Conservation (phyloP, 2,888 invertebrate species). For the Camptogramma bilineatum region DNA sequence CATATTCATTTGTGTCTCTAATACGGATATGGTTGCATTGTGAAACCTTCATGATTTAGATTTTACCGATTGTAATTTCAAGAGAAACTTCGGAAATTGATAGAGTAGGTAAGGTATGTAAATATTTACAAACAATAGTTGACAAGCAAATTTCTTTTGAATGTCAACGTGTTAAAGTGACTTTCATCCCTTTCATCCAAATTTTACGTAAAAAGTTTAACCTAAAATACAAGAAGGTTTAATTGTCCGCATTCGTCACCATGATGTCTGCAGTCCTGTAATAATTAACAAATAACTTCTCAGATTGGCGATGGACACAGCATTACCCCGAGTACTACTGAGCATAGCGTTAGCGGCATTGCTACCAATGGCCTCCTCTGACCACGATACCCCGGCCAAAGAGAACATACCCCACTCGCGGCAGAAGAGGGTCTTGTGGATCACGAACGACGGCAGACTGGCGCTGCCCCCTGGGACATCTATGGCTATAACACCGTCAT, state of each 20-base stretch:
- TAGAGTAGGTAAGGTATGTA: not conserved
- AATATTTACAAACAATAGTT: slow-evolving; percentile 20
- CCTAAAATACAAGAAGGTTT: not conserved
- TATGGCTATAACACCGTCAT: slow-evolving; percentile 91
- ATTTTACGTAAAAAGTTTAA: not conserved
- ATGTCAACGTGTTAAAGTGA: slow-evolving; percentile 2
- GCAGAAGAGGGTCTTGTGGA: slow-evolving; percentile 93
- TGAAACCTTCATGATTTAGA: slow-evolving; percentile 45
- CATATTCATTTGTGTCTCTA: slow-evolving; percentile 53
- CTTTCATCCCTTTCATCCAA: not conserved
- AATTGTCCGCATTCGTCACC: not conserved
- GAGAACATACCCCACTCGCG: slow-evolving; percentile 88
- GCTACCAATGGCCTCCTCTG: slow-evolving; percentile 73
- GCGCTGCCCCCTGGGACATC: slow-evolving; percentile 94
- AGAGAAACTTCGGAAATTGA: slow-evolving; percentile 3
- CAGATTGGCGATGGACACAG: slow-evolving; percentile 76
- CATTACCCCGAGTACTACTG: slow-evolving; percentile 73
- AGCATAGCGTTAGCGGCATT: slow-evolving; percentile 78
- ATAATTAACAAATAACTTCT: not conserved
- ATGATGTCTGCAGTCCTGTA: too few species aligned
- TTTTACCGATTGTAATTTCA: slow-evolving; percentile 13
- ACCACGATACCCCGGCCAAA: slow-evolving; percentile 65
- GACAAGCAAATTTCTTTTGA: not conserved
- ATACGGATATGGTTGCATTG: slow-evolving; percentile 64
- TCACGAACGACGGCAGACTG: slow-evolving; percentile 93